phyloP scores from a whole-genome alignment of 2,888 invertebrate genomes.

The Arrhopalites spinosus region DNA sequence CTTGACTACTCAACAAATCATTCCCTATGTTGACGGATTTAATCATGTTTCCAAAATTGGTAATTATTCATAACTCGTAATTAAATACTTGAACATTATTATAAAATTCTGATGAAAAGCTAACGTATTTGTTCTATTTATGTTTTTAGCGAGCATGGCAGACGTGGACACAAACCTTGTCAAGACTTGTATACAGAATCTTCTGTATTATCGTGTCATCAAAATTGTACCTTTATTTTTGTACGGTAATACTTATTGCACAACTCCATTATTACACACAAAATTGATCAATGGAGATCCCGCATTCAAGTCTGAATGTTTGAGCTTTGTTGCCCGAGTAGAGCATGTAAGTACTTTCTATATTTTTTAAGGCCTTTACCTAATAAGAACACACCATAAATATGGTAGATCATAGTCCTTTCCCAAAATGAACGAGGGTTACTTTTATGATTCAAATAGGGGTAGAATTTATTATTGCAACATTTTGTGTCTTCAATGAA shows the following conservation, averaged over 20 bases:
- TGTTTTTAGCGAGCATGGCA: slow-evolving; percentile 66
- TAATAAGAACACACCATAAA: no score
- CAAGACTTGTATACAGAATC: slow-evolving; percentile 90
- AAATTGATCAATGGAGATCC: slow-evolving; percentile 68
- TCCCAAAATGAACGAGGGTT: no score
- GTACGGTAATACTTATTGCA: slow-evolving; percentile 84
- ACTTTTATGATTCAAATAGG: no score
- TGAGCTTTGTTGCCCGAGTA: slow-evolving; percentile 72
- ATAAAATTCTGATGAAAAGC: neutral
- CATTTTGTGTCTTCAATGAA: no score
- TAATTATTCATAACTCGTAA: slow-evolving; percentile 26
- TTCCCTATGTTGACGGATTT: slow-evolving; percentile 89
- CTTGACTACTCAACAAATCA: slow-evolving; percentile 86
- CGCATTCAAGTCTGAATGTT: slow-evolving; percentile 72
- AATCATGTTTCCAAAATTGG: slow-evolving; percentile 85
- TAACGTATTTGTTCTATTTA: neutral
- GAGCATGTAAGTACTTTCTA: slow-evolving; percentile 62
- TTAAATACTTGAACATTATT: neutral
- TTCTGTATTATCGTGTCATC: slow-evolving; percentile 77
- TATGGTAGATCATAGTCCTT: no score
- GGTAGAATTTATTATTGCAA: no score
- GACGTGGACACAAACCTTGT: slow-evolving; percentile 93
- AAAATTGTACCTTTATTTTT: slow-evolving; percentile 78
- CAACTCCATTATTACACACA: slow-evolving; percentile 67
- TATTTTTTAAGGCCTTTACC: neutral